phyloP scores from a whole-genome alignment of 1,140 invertebrate species.

The Drosophila ambigua region DNA sequence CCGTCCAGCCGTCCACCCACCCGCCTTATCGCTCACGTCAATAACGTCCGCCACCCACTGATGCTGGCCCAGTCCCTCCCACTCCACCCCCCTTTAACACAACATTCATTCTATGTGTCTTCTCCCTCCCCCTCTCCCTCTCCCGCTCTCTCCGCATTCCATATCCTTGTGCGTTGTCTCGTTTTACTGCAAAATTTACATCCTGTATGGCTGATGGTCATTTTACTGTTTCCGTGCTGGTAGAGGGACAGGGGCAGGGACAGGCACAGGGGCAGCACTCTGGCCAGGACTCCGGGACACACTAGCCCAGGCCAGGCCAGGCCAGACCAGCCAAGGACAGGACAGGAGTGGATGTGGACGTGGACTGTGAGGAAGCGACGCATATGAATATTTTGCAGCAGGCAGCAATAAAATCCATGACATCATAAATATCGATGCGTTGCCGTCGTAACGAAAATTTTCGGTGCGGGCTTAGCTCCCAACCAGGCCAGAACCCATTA shows the following conservation, averaged over 20 bases:
- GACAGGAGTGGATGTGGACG: too few relatives aligned
- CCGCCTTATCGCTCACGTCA: slow-evolving; percentile 75
- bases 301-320: background rate
- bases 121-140: background rate
- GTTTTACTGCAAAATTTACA: slow-evolving; percentile 81
- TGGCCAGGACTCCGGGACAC: slow-evolving; percentile 22
- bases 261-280: background rate
- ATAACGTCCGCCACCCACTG: slow-evolving; percentile 58
- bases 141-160: slow-evolving; percentile 1
- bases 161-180: slow-evolving; percentile 73
- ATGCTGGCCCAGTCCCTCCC: slow-evolving; percentile 10
- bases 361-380: slow-evolving; percentile 27
- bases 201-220: slow-evolving; percentile 81
- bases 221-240: slow-evolving; percentile 78
- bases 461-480: slow-evolving; percentile 77
- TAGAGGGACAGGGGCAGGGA: background rate
- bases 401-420: slow-evolving; percentile 83
- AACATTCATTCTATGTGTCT: slow-evolving; percentile 8
- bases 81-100: slow-evolving; percentile 3
- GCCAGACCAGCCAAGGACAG: too few relatives aligned
- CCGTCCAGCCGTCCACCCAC: slow-evolving; percentile 9
- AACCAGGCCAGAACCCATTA: slow-evolving; percentile 45
- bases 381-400: slow-evolving; percentile 82
- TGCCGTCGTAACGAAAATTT: slow-evolving; percentile 72
- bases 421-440: slow-evolving; percentile 83